A percentile compares a stretch with the other conserved stretches of the same genome.
Evolutionary conservation across 1,140 invertebrate genomes (phyloP).

Genomic region (Ericerus pela): DNA sequence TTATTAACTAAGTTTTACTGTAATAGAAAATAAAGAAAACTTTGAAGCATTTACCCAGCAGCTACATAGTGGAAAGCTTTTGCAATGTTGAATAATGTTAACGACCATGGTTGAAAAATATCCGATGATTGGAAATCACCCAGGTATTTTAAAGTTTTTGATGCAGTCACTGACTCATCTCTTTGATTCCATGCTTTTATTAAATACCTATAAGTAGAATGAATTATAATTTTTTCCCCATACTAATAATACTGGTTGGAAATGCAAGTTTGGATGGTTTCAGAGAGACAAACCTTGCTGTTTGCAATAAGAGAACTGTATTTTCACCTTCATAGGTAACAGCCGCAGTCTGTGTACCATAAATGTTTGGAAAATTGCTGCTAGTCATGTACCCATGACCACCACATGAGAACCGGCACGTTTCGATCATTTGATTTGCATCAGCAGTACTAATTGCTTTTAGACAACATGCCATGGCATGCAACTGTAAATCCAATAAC

Average conservation of each 20-base stretch:
- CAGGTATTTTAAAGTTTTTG: conserved; percentile 53
- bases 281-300: conserved; percentile 54
- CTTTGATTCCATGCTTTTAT: conserved; percentile 57
- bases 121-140: conserved; percentile 14
- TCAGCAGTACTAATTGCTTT: conserved; percentile 73
- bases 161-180: conserved; percentile 37
- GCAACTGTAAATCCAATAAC: conserved; percentile 43
- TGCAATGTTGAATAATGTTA: conserved; percentile 44
- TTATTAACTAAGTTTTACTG: no score
- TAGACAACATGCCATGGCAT: conserved; percentile 74
- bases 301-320: conserved; percentile 78
- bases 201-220: conserved; percentile 38
- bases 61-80: conserved; percentile 50
- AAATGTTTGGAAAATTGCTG: conserved; percentile 69
- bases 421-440: conserved; percentile 55
- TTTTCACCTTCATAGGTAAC: conserved; percentile 94
- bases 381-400: conserved; percentile 83
- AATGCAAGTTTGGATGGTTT: neutral
- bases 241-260: no score
- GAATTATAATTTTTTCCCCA: neutral
- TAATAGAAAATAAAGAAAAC: no score
- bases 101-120: conserved; percentile 37
- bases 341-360: conserved; percentile 62
- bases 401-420: conserved; percentile 70
- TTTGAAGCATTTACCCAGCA: conserved; percentile 44